Percentiles rank a stretch among this genome's conserved stretches.
These are phyloP conservation scores for Sanderia malayensis DNA, from an alignment of 30 jellyfish, hydroid and myxozoan species.

Conservation along the genomic window DNA sequence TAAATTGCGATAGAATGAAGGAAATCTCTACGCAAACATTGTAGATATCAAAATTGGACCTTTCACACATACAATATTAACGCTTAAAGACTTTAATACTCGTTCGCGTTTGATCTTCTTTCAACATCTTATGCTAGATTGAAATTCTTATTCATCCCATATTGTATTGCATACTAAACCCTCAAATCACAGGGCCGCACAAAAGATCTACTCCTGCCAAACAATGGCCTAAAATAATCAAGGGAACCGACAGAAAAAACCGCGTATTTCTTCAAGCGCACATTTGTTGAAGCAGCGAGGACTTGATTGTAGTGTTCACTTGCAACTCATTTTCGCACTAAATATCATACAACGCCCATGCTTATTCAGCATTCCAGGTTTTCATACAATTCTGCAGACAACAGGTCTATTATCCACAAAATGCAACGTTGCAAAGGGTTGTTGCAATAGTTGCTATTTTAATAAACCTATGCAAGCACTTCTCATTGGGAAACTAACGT, in stretches of 20 bases:
- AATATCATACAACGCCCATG: conserved; percentile 12
- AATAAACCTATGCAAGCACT: too few relatives aligned
- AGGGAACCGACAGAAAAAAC: conserved; percentile 54
- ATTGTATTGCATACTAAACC: conserved; percentile 26
- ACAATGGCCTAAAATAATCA: conserved; percentile 41
- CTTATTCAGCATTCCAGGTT: conserved; percentile 10
- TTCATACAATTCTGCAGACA: too few relatives aligned
- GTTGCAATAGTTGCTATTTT: too few relatives aligned
- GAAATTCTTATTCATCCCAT: conserved; percentile 26
- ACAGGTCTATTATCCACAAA: too few relatives aligned
- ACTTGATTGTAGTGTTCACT: too few relatives aligned
- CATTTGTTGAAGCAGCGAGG: conserved; percentile 3
- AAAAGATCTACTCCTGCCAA: conserved; percentile 15
- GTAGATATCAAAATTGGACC: conserved; percentile 48
- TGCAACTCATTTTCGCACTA: too few relatives aligned
- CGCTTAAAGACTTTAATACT: conserved; percentile 54
- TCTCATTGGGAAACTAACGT: conserved; percentile 60
- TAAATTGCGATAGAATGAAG: conserved; percentile 34
- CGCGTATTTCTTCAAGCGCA: conserved; percentile 8
- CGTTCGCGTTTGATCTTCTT: conserved; percentile 67
- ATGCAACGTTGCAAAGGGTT: too few relatives aligned
- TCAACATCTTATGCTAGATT: conserved; percentile 50
- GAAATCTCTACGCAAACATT: conserved; percentile 47
- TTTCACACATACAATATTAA: conserved; percentile 54
- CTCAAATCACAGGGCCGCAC: conserved; percentile 55